Percentiles rank a stretch among this genome's conserved stretches.
Conservation (phyloP, 1,140 invertebrate genomes). For the Vollenhovia emeryi region DNA sequence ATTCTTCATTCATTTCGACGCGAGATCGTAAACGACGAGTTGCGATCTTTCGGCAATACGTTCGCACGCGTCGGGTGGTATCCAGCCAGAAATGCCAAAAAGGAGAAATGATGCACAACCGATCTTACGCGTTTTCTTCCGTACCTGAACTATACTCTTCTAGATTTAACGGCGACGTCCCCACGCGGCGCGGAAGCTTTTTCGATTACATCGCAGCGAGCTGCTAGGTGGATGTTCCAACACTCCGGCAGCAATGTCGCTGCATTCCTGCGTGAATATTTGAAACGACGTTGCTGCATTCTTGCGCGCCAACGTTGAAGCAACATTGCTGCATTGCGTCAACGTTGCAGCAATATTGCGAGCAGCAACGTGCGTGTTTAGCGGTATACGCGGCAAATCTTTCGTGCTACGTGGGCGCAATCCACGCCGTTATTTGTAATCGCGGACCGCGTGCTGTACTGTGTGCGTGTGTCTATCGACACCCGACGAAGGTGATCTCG, state of each 20-base stretch:
- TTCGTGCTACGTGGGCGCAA: not conserved
- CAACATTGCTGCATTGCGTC: no score
- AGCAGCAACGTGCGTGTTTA: not conserved
- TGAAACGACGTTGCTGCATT: not conserved
- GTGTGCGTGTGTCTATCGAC: slow-evolving; percentile 25
- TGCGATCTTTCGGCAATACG: slow-evolving; percentile 1
- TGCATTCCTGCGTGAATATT: not conserved
- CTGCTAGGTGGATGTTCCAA: not conserved
- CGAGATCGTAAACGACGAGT: not conserved
- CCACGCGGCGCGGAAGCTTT: not conserved
- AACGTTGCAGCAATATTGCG: no score
- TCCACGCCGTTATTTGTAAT: slow-evolving; percentile 2
- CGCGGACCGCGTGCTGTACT: not conserved
- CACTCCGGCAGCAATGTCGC: not conserved
- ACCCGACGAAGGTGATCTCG: not conserved
- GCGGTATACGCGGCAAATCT: not conserved
- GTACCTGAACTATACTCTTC: slow-evolving; percentile 35
- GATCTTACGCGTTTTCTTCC: slow-evolving; percentile 33
- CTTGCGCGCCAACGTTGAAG: not conserved
- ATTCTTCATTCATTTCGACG: slow-evolving; percentile 23
- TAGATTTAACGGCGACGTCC: slow-evolving; percentile 5
- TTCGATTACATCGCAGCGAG: not conserved
- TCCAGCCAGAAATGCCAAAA: not conserved
- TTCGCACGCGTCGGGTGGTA: not conserved
- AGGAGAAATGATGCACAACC: slow-evolving; percentile 12